These are phyloP conservation scores for Acholoe squamosa DNA, from an alignment of 2,888 invertebrate species.

Conservation along the genomic window DNA sequence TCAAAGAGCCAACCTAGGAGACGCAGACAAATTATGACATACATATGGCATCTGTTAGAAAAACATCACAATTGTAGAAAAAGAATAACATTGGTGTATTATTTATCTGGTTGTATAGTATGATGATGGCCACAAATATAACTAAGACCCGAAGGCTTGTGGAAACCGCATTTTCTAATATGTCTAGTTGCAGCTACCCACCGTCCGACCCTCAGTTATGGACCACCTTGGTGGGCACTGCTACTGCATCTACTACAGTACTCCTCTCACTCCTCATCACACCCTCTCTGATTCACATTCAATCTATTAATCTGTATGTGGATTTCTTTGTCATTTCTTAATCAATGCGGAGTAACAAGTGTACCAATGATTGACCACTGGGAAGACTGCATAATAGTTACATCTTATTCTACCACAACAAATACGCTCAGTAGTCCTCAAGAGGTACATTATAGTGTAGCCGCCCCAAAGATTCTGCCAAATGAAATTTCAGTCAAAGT, in stretches of 20 bases:
- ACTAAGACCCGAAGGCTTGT: not conserved
- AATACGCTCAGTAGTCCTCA: not conserved
- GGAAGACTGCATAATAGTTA: conserved; percentile 3
- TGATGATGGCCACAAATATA: not conserved
- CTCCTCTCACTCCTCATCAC: not conserved
- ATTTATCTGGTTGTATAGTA: not conserved
- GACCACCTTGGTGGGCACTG: not conserved
- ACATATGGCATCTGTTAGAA: conserved; percentile 41
- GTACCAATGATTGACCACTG: conserved; percentile 3
- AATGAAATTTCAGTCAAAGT: not conserved
- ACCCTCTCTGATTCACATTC: conserved; percentile 13
- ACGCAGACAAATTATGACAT: conserved; percentile 25
- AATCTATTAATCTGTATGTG: not conserved
- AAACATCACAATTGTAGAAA: conserved; percentile 49
- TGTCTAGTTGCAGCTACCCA: not conserved
- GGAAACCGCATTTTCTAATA: not conserved
- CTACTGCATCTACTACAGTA: not conserved
- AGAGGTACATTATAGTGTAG: too few relatives aligned
- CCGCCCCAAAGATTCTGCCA: not conserved
- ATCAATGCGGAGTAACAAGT: not conserved
- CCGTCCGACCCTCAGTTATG: not conserved
- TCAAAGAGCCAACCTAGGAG: not conserved
- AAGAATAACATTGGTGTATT: conserved; percentile 23
- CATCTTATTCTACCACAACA: not conserved
- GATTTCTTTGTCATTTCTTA: conserved; percentile 17